Conservation (phyloP, 1,140 invertebrate species). For the Bombus pascuorum region DNA sequence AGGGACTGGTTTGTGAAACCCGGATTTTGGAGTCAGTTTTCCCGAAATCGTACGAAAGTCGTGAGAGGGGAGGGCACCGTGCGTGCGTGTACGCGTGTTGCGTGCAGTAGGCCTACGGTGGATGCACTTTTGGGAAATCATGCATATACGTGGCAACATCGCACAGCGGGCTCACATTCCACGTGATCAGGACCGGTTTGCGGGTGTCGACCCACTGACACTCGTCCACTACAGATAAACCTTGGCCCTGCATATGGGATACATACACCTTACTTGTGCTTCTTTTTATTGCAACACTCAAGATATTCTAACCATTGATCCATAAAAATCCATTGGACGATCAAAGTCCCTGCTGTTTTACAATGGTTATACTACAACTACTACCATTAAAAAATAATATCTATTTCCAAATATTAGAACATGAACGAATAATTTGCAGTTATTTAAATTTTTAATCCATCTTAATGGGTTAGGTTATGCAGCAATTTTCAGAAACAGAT, state of each 20-base stretch:
- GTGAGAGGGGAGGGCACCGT: background rate
- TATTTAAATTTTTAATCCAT: background rate
- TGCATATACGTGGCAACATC: conserved; percentile 75
- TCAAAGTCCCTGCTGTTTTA: background rate
- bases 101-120: conserved; percentile 7
- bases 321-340: background rate
- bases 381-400: background rate
- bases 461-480: background rate
- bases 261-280: conserved; percentile 59
- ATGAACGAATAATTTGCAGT: background rate
- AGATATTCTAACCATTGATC: background rate
- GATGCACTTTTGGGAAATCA: conserved; percentile 74
- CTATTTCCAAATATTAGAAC: background rate
- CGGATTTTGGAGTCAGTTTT: conserved; percentile 9
- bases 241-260: conserved; percentile 62
- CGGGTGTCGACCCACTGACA: conserved; percentile 69
- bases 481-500: background rate
- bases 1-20: conserved; percentile 8
- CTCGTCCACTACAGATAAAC: conserved; percentile 70
- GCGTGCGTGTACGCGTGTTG: background rate
- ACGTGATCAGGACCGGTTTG: conserved; percentile 74
- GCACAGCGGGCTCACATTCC: conserved; percentile 67
- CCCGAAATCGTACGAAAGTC: conserved; percentile 34
- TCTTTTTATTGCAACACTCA: conserved; percentile 64
- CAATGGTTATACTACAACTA: background rate